Evolutionary conservation across 2,888 invertebrate species (phyloP), one percentile per base, ranked within the genome.

Genomic region (Aricia artaxerxes): DNA sequence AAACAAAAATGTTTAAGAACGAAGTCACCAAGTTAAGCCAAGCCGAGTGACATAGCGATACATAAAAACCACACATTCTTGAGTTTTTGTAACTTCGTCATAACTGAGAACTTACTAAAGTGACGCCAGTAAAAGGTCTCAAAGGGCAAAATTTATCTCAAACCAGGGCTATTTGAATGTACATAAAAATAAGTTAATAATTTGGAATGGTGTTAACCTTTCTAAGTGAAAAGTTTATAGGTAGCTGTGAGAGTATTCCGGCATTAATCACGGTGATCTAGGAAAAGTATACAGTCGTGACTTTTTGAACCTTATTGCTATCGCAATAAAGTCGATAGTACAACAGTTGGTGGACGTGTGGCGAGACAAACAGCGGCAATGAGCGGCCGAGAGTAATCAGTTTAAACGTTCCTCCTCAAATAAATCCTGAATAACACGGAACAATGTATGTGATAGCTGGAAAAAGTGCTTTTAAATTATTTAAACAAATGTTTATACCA

Each of bases 341-440:
- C 13, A 69, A 4, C 35, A 1, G 69, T 69, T 13, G 13, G 13
- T 16, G 38, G 11, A 73, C 49, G 80, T 78, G 78, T 81, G 75
- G 72, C 72, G 77, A 80, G 78, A 79, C 81, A 83, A 80, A 80
- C 76, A 80, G 69, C 35, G 69, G 80, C 80, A 80, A 80, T 80
- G 80, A 79, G 80, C 80, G 69, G 85, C 82, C 82, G 84, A 85
- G 85, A 85, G 83, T 91, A 91, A 91, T 91, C 91, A 88, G 87
- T 88, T 90, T 90, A 87, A 88, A 89, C 86, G 83, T 83, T 86
- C 85, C 87, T 86, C 84, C 87, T 87, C 87, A 89, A 89, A 90
- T 91, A 89, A 90, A 91, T 90, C 89, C 88, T 88, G 89, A 89
- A 90, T 89, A 88, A 86, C 89, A 31, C 88, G 87, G 89, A 87